Evolutionary conservation across 2,888 invertebrate species (phyloP), one percentile per base, ranked within the genome.

Genomic region (Nymphalis polychloros): DNA sequence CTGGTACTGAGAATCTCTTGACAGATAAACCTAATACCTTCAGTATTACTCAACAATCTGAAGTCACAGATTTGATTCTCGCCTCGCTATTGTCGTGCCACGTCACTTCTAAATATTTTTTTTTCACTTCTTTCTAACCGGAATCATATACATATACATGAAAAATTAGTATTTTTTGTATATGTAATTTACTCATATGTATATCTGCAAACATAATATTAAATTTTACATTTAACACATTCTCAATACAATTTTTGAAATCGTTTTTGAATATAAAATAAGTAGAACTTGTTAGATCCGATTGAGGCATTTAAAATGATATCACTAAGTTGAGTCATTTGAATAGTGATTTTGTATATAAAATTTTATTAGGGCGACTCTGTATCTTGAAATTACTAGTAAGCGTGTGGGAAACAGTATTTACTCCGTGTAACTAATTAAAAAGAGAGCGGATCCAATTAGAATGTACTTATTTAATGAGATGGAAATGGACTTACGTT

Each of bases 401-500:
- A 55, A 60, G 55, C 60, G 66, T 62, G 62, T 60, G 61, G 61
- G 55, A 67, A 49, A 35, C 48, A 66, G 53, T 55, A 35, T 35
- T 53, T 53, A 47, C 50, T 41, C 46, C 48, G 48, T 60, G 68
- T 65, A 62, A 59, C 64, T 59, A 68, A 70, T 68, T 64, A 68
- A 63, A 70, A 63, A 55, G 61, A 67, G 62, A 67, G 63, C 60
- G 65, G 71, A 60, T 27, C 65, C 70, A 74, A 72, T 72, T 68
- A 72, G 74, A 73, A 73, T 73, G 71, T 67, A 73, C 67, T 74
- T 68, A 70, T 76, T 78, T 90, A 91, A 90, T 90, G 87, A 89
- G 86, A 85, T 89, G 89, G 89, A 89, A 86, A 89, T 87, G 80
- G 85, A 81, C 73, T 77, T 72, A 73, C 72, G 73, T 70, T 72